phyloP scores from a whole-genome alignment of 2,113 vertebrate species.

The human (Homo sapiens) region GRCh38 chr4:129808001-129808500 shows the following conservation, averaged over 20 bases:
- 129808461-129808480: not conserved
- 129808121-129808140: not conserved
- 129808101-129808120: not conserved
- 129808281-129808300: not conserved
- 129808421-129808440: not conserved
- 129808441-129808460: not conserved
- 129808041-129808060: not conserved
- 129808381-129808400: not conserved
- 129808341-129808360: not conserved
- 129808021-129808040: not conserved
- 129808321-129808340: not conserved
- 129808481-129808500: not conserved
- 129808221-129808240: not conserved
- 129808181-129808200: not conserved
- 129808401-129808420: not conserved
- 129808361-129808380: not conserved
- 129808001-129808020: not conserved
- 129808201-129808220: not conserved
- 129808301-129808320: not conserved
- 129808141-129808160: not conserved
- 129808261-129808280: not conserved
- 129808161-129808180: not conserved
- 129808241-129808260: not conserved
- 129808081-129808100: not conserved
- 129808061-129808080: not conserved